These are phyloP conservation scores for Xenopus tropicalis DNA, from an alignment of 2,113 vertebrate species.

Conservation along the genomic window UCB_Xtro_10.0 CM004445.2:148566501-148567000, in stretches of 20 bases:
- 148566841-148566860: conserved; percentile 12
- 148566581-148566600: no score
- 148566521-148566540: no score
- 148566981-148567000: no score
- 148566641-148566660: no score
- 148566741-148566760: conserved; percentile 27
- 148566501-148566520: no score
- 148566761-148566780: conserved; percentile 18
- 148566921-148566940: conserved; percentile 1
- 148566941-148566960: neutral
- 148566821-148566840: conserved; percentile 6
- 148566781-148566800: conserved; percentile 18
- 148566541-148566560: no score
- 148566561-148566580: no score
- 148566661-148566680: neutral
- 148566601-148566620: no score
- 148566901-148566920: neutral
- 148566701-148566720: conserved; percentile 3
- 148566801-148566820: conserved; percentile 14
- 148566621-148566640: no score
- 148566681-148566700: conserved; percentile 2
- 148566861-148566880: conserved; percentile 3
- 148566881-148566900: neutral
- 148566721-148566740: conserved; percentile 13
- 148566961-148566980: no score